A percentile compares a stretch with the other conserved stretches of the same genome.
Evolutionary conservation across 1,140 invertebrate genomes (phyloP).

Genomic region (Pogonognathellus flavescens): DNA sequence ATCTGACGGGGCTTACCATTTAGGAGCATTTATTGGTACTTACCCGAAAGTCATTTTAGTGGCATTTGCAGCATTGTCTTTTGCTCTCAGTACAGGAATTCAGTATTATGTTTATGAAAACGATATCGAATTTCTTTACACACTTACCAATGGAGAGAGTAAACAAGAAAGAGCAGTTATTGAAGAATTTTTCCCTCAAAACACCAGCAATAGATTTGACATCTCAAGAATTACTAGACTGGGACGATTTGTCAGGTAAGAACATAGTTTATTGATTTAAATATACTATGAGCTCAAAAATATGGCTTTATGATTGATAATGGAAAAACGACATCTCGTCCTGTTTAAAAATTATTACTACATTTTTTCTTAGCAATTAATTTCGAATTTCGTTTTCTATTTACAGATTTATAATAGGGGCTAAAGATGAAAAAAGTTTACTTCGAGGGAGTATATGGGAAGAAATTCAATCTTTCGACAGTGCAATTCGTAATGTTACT

Average conservation of each 20-base stretch:
- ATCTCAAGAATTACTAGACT: constrained; percentile 86
- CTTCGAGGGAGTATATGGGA: not conserved
- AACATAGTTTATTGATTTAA: no score
- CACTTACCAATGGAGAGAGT: constrained; percentile 83
- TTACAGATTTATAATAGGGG: not conserved
- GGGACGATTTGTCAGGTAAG: constrained; percentile 81
- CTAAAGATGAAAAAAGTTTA: constrained; percentile 4
- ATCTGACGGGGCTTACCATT: no score
- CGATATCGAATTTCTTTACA: constrained; percentile 92
- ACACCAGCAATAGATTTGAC: constrained; percentile 86
- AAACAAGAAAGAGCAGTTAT: constrained; percentile 81
- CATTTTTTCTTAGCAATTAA: no score
- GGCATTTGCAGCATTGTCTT: constrained; percentile 84
- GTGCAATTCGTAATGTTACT: constrained; percentile 81
- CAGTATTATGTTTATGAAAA: constrained; percentile 88
- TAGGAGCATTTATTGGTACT: no score
- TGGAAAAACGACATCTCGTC: no score
- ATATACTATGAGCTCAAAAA: no score
- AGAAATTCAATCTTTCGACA: constrained; percentile 69
- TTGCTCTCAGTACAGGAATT: constrained; percentile 87
- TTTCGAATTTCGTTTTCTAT: no score
- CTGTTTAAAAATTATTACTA: no score
- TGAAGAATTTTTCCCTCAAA: constrained; percentile 87
- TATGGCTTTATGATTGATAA: no score
- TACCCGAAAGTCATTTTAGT: not conserved